Percentiles rank a stretch among this genome's conserved stretches.
phyloP scores from a whole-genome alignment of 2,888 invertebrate genomes.

The Timema podura region DNA sequence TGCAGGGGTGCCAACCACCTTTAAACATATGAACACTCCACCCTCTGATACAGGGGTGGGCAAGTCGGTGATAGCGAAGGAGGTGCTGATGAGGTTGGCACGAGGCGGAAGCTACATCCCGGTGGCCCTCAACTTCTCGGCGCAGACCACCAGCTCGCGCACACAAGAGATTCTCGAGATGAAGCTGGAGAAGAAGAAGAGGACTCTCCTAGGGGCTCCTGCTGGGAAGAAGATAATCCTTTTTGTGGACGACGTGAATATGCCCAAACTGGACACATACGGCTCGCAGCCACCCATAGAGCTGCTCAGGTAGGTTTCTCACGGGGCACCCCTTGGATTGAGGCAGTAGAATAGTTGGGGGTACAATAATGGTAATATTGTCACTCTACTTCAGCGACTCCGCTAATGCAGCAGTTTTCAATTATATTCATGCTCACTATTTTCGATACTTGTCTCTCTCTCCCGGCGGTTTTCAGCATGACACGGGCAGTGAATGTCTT shows the following conservation, averaged over 20 bases:
- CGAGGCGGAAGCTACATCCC: conserved; percentile 61
- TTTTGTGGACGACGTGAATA: conserved; percentile 89
- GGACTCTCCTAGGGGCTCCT: conserved; percentile 76
- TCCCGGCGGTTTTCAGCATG: too few species aligned
- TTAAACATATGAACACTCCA: not conserved
- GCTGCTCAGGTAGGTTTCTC: conserved; percentile 69
- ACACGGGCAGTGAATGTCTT: too few species aligned
- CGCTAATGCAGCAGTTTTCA: too few species aligned
- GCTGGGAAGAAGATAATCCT: conserved; percentile 75
- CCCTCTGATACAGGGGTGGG: conserved; percentile 64
- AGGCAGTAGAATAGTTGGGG: too few species aligned
- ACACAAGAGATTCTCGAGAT: conserved; percentile 82
- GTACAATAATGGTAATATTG: too few species aligned
- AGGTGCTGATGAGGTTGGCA: conserved; percentile 63
- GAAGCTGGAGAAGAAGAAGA: conserved; percentile 77
- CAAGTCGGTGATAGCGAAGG: conserved; percentile 80
- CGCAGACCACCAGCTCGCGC: conserved; percentile 80
- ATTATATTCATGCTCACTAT: too few species aligned
- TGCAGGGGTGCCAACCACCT: too few species aligned
- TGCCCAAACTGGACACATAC: conserved; percentile 82
- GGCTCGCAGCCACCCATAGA: conserved; percentile 92
- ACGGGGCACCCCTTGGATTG: too few species aligned
- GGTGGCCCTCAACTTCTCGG: conserved; percentile 81
- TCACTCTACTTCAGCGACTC: too few species aligned
- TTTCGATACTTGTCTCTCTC: too few species aligned